Conservation (phyloP, 2,888 invertebrate species). For the Apeira syringaria region DNA sequence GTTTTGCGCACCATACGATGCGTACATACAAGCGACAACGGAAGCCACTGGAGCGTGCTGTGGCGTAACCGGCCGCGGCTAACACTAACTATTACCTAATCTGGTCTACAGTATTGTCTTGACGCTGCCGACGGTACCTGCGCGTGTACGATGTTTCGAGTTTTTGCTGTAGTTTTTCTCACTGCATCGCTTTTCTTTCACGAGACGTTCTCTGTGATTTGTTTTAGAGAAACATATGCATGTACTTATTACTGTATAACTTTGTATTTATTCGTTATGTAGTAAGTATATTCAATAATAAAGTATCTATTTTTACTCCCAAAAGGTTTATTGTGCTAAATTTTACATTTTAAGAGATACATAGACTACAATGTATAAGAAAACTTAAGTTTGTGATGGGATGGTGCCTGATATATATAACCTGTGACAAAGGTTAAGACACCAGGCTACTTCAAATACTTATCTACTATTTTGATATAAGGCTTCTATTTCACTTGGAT, state of each 20-base stretch:
- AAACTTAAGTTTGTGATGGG: too few species aligned
- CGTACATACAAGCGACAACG: constrained; percentile 46
- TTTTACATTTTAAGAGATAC: too few species aligned
- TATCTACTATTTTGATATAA: too few species aligned
- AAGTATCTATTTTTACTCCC: too few species aligned
- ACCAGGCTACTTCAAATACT: too few species aligned
- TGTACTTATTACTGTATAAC: neutral
- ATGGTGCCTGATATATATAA: too few species aligned
- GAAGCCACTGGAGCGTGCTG: constrained; percentile 52
- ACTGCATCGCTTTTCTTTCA: neutral
- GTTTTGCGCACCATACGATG: constrained; percentile 35
- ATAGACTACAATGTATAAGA: too few species aligned
- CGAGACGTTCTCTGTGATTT: neutral
- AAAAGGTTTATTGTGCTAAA: too few species aligned
- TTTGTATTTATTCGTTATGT: too few species aligned
- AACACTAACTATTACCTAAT: neutral
- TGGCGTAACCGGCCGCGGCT: constrained; percentile 45
- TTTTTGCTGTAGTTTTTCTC: constrained; percentile 11
- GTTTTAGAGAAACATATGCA: neutral
- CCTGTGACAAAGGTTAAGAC: too few species aligned
- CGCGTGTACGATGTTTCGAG: neutral
- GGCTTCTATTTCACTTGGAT: too few species aligned
- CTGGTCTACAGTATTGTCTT: constrained; percentile 41
- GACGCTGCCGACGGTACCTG: constrained; percentile 43
- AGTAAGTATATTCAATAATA: too few species aligned